Evolutionary conservation across 2,888 invertebrate species (phyloP).

Genomic region (Prosopocoilus inquinatus): DNA sequence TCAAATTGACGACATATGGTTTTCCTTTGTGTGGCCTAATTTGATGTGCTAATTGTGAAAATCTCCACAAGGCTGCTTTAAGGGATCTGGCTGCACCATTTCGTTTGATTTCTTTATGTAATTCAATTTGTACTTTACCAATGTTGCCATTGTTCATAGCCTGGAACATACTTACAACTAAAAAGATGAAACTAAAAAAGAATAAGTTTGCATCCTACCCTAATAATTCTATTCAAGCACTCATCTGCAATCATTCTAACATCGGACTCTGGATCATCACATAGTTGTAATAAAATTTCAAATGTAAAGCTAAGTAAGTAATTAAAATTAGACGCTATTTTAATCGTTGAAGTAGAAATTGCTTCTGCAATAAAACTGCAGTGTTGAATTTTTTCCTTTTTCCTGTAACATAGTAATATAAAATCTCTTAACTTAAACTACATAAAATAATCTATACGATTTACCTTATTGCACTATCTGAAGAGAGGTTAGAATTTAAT

Average conservation of each 20-base stretch:
- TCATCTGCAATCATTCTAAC: constrained; percentile 80
- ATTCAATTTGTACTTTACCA: constrained; percentile 73
- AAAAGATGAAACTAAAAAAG: no score
- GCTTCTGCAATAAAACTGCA: constrained; percentile 73
- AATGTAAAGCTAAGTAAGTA: constrained; percentile 68
- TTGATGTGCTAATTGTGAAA: constrained; percentile 71
- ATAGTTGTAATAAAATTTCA: constrained; percentile 67
- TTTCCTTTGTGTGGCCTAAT: constrained; percentile 77
- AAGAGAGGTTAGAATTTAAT: constrained; percentile 29
- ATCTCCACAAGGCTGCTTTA: constrained; percentile 73
- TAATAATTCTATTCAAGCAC: constrained; percentile 74
- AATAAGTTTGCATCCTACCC: constrained; percentile 42
- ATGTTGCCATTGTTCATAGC: constrained; percentile 66
- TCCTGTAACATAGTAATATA: constrained; percentile 51
- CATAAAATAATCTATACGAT: constrained; percentile 9
- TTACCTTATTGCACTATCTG: constrained; percentile 31
- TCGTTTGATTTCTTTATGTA: constrained; percentile 79
- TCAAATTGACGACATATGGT: constrained; percentile 71
- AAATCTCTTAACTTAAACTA: background rate
- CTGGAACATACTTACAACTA: constrained; percentile 34
- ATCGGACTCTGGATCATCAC: constrained; percentile 76
- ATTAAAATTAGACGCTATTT: constrained; percentile 60
- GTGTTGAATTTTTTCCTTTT: constrained; percentile 73
- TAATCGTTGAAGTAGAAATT: constrained; percentile 62
- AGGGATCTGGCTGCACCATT: constrained; percentile 71